A percentile compares a stretch with the other conserved stretches of the same genome.
These are phyloP conservation scores for Endotricha flammealis DNA, from an alignment of 2,888 invertebrate species.

Conservation along the genomic window DNA sequence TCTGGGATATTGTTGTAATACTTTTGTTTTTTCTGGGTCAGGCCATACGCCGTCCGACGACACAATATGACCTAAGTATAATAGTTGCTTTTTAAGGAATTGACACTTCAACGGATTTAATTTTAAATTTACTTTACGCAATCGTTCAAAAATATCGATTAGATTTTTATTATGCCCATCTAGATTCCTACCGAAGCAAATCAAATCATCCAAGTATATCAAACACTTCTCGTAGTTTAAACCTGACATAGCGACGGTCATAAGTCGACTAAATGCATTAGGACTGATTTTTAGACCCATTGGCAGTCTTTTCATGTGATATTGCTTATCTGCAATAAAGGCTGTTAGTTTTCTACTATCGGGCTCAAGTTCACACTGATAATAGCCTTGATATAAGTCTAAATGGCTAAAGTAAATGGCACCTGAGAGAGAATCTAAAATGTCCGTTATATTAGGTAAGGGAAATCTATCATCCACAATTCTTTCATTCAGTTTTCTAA, in stretches of 20 bases:
- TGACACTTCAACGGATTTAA: slow-evolving; percentile 7
- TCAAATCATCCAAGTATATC: neutral
- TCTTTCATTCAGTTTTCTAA: slow-evolving; percentile 1
- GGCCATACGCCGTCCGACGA: neutral
- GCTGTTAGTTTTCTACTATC: neutral
- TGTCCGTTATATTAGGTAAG: neutral
- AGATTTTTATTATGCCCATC: slow-evolving; percentile 1
- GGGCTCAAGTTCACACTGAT: neutral
- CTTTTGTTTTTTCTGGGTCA: slow-evolving; percentile 3
- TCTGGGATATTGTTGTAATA: neutral
- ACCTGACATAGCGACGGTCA: slow-evolving; percentile 2
- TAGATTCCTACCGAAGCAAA: neutral
- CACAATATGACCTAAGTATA: slow-evolving; percentile 2
- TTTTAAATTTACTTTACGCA: slow-evolving; percentile 1
- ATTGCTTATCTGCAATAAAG: no score
- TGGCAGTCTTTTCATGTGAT: neutral
- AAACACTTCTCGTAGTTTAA: slow-evolving; percentile 2
- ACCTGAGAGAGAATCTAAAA: slow-evolving; percentile 12
- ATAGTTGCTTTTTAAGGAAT: slow-evolving; percentile 13
- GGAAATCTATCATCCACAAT: slow-evolving; percentile 4
- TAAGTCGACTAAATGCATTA: neutral
- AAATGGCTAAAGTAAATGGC: neutral
- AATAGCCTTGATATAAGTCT: neutral
- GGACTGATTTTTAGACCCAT: neutral
- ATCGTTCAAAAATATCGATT: neutral